Evolutionary conservation across 1,140 invertebrate genomes (phyloP).

Genomic region (Linepithema humile): DNA sequence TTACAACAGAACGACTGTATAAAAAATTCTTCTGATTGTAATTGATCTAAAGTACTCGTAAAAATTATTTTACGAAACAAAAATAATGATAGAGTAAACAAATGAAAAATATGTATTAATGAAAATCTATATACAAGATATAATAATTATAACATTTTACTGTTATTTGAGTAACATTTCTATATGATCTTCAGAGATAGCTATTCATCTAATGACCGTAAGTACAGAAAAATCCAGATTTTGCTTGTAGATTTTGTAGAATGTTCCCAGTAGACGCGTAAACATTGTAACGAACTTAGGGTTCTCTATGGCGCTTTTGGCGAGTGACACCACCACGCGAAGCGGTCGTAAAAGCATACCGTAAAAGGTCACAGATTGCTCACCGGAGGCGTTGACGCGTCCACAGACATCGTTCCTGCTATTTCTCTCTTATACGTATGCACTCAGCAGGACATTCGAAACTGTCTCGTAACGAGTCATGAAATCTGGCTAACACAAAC

Average conservation of each 20-base stretch:
- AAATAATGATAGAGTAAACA: background rate
- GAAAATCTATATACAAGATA: background rate
- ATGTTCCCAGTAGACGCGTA: slow-evolving; percentile 27
- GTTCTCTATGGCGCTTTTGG: background rate
- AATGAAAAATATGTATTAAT: background rate
- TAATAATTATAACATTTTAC: background rate
- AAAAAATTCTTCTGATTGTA: no score
- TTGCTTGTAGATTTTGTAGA: background rate
- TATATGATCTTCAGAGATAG: background rate
- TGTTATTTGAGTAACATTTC: background rate
- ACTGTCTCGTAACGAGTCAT: slow-evolving; percentile 40
- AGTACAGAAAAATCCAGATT: slow-evolving; percentile 8
- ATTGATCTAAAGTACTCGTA: no score
- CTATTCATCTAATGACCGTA: background rate
- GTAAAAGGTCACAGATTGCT: slow-evolving; percentile 57
- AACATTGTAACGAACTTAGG: slow-evolving; percentile 34
- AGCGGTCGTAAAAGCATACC: slow-evolving; percentile 54
- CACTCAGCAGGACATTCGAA: slow-evolving; percentile 31
- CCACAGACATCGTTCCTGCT: background rate
- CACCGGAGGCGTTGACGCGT: slow-evolving; percentile 42
- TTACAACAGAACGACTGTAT: background rate
- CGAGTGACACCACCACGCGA: slow-evolving; percentile 17
- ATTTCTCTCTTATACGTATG: background rate
- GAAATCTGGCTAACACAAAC: slow-evolving; percentile 46
- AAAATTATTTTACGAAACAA: background rate